Base-by-base conservation (phyloP, 1,140 invertebrate genomes). In the Potamilus streckersoni region DNA sequence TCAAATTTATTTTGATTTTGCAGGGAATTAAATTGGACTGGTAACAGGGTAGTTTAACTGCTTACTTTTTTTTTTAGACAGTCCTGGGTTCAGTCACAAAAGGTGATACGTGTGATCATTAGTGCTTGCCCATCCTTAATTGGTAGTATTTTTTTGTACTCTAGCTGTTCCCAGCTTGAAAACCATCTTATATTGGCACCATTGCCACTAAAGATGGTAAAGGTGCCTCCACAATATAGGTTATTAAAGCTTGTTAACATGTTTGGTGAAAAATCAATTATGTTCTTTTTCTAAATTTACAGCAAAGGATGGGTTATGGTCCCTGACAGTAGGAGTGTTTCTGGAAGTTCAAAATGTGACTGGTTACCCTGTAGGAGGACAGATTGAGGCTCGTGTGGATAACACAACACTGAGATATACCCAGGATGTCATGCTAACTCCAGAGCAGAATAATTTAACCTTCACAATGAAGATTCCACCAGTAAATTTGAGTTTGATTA, bases 251-350 rank as follows among this genome's bases (percentile, higher is more conserved):
- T 49, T 49, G 38, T 49, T 49, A 49, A 49, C 38, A 49, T 49
- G 6, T 31, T 49, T 49, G 38, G 38, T 49, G 38, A 6, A 49
- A 49, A 49, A 49, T 49, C 6, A 49, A 49, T 49, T 8, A 6
- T 8, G 38, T 49, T 49, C 0, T 49, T 49, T 49, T 49, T 49
- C 11, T 8, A 49, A 49, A 57, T 17, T 75, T 71, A 16, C 61
- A 83, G 83, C 65, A 27, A 72, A 49, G 57, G 71, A 80, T 71
- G 80, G 74, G 38, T 61, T 60, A 16, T 84, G 83, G 83, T 57
- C 56, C 38, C 63, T 84, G 19, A 74, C 72, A 55, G 74, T 80
- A 0, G 78, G 78, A 23, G 78, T 83, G 3, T 83, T 80, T 60
- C 66, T 76, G 20, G 77, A 84, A 8, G 59, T 79, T 19, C 38